Percentiles rank a stretch among this genome's conserved stretches.
phyloP scores from a whole-genome alignment of 1,140 invertebrate species.

The Solen grandis region DNA sequence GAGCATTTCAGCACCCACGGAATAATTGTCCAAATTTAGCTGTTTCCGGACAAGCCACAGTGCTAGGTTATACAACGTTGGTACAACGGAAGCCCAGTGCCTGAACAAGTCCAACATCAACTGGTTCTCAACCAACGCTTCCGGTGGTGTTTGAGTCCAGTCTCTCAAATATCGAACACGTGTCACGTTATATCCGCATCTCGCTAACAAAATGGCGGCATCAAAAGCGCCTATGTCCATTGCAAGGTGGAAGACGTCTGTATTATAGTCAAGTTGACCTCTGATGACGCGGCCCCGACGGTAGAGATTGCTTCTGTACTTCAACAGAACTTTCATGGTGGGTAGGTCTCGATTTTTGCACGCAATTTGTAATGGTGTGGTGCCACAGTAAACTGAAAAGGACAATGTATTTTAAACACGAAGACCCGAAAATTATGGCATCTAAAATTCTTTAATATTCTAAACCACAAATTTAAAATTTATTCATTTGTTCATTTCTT shows the following conservation, averaged over 20 bases:
- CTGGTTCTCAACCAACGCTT: constrained; percentile 11
- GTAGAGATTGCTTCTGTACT: constrained; percentile 45
- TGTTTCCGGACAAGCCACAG: constrained; percentile 4
- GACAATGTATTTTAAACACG: too few relatives aligned
- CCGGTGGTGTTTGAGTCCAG: constrained; percentile 37
- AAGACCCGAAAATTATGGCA: too few relatives aligned
- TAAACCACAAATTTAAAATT: too few relatives aligned
- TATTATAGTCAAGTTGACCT: constrained; percentile 36
- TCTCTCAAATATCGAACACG: constrained; percentile 32
- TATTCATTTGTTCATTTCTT: too few relatives aligned
- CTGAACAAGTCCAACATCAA: constrained; percentile 45
- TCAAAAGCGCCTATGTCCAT: constrained; percentile 54
- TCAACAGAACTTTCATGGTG: constrained; percentile 47
- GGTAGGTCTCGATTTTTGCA: constrained; percentile 43
- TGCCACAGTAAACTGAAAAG: constrained; percentile 56
- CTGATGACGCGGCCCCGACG: constrained; percentile 35
- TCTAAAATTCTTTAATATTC: too few relatives aligned
- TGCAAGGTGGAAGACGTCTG: constrained; percentile 46
- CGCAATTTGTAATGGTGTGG: constrained; percentile 61
- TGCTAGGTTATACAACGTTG: constrained; percentile 20
- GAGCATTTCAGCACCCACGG: neutral
- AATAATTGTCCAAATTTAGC: neutral
- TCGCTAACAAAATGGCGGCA: constrained; percentile 30
- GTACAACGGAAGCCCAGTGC: constrained; percentile 30
- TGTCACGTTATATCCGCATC: constrained; percentile 39